Evolutionary conservation across 2,797 vertebrate species (phyloP).

Genomic region (Helarctos malayanus): DNA sequence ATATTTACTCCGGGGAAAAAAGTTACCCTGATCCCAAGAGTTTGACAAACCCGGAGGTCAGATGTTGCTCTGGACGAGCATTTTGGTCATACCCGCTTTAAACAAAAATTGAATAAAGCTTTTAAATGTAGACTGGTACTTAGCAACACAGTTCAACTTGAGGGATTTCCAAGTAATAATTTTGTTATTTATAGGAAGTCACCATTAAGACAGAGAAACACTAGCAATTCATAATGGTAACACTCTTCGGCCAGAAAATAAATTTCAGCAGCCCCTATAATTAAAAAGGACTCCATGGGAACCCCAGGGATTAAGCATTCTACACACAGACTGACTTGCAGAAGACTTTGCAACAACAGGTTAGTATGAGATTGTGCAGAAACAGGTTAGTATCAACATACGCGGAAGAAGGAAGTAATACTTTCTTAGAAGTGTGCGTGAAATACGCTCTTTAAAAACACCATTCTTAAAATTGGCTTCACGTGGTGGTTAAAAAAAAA

Average conservation of each 20-base stretch:
- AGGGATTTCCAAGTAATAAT: slow-evolving; percentile 67
- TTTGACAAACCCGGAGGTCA: slow-evolving; percentile 64
- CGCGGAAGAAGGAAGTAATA: background rate
- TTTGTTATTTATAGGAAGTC: slow-evolving; percentile 67
- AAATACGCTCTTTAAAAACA: slow-evolving; percentile 10
- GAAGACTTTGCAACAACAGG: background rate
- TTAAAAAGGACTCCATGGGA: background rate
- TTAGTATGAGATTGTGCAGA: background rate
- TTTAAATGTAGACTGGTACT: slow-evolving; percentile 40
- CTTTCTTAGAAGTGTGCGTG: background rate
- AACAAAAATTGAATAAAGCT: slow-evolving; percentile 71
- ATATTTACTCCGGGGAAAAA: background rate
- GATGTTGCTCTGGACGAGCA: slow-evolving; percentile 66
- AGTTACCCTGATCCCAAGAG: slow-evolving; percentile 5
- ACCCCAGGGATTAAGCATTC: background rate
- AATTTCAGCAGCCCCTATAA: slow-evolving; percentile 38
- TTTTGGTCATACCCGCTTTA: slow-evolving; percentile 66
- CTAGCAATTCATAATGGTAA: slow-evolving; percentile 18
- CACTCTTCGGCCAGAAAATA: slow-evolving; percentile 26
- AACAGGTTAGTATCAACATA: background rate
- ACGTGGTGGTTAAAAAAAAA: background rate
- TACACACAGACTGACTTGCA: background rate
- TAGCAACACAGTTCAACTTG: slow-evolving; percentile 21
- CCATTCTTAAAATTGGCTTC: slow-evolving; percentile 28
- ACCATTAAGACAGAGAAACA: slow-evolving; percentile 44